Evolutionary conservation across 2,113 vertebrate genomes (phyloP).

Genomic region (Megaceryle torquata): DNA sequence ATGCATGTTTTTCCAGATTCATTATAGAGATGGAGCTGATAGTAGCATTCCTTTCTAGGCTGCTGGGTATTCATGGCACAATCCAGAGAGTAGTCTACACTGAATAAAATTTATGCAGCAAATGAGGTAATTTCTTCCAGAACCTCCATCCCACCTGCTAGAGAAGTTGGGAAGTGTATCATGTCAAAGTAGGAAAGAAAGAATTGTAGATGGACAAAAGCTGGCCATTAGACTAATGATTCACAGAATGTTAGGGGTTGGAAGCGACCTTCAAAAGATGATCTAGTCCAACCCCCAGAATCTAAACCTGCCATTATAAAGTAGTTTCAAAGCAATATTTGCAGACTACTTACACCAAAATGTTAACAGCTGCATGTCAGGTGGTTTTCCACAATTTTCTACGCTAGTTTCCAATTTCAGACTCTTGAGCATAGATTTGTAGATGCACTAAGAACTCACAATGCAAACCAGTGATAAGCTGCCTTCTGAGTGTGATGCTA

Average conservation of each 20-base stretch:
- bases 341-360: neutral
- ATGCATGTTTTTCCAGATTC: neutral
- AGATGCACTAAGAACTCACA: neutral
- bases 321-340: neutral
- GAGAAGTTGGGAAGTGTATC: neutral
- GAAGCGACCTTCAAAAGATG: no score
- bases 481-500: neutral
- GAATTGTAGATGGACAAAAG: neutral
- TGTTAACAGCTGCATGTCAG: neutral
- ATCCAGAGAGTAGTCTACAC: neutral
- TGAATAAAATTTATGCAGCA: neutral
- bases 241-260: neutral
- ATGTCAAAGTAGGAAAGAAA: neutral
- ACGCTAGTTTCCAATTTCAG: neutral
- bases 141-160: neutral
- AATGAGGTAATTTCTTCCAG: neutral
- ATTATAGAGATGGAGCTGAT: neutral
- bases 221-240: neutral
- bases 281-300: neutral
- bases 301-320: neutral
- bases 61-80: neutral
- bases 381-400: neutral
- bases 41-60: neutral
- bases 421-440: neutral
- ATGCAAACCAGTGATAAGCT: neutral